Evolutionary conservation across 92 coral and sea anemone genomes (phyloP).

Genomic region (Paragorgia papillata): DNA sequence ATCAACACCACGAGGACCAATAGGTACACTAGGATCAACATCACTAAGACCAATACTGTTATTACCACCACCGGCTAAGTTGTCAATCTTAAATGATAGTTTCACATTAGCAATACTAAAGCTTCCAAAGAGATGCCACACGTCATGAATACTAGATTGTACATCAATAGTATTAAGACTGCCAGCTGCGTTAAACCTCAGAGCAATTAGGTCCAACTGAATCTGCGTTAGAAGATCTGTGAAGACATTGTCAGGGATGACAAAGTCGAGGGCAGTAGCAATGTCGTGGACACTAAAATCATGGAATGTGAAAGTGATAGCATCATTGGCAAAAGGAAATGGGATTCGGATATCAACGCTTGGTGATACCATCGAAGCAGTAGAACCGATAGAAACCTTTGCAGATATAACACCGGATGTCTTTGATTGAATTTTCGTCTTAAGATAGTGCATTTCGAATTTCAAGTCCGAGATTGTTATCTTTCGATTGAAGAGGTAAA

Average conservation of each 20-base stretch:
- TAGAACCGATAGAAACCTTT: not conserved
- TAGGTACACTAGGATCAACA: no score
- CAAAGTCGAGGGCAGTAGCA: not conserved
- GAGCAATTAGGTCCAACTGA: constrained; percentile 25
- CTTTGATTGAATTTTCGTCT: not conserved
- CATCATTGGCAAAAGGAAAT: constrained; percentile 6
- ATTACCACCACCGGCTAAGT: not conserved
- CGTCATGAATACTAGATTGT: not conserved
- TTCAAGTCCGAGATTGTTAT: constrained; percentile 10
- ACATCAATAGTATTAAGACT: not conserved
- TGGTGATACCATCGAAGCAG: not conserved
- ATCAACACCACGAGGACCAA: no score
- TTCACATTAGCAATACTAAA: not conserved
- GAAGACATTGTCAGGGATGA: not conserved
- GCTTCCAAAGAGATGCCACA: constrained; percentile 18
- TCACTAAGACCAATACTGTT: not conserved
- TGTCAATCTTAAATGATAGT: not conserved
- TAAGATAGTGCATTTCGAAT: constrained; percentile 6
- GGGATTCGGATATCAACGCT: constrained; percentile 22
- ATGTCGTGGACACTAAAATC: constrained; percentile 1
- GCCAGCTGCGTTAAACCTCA: not conserved
- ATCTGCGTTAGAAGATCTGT: not conserved
- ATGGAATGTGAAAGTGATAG: constrained; percentile 15
- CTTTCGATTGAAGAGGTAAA: not conserved
- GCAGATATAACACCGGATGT: constrained; percentile 6